Evolutionary conservation across 2,113 vertebrate genomes (phyloP).

Genomic region (Podilymbus podiceps): DNA sequence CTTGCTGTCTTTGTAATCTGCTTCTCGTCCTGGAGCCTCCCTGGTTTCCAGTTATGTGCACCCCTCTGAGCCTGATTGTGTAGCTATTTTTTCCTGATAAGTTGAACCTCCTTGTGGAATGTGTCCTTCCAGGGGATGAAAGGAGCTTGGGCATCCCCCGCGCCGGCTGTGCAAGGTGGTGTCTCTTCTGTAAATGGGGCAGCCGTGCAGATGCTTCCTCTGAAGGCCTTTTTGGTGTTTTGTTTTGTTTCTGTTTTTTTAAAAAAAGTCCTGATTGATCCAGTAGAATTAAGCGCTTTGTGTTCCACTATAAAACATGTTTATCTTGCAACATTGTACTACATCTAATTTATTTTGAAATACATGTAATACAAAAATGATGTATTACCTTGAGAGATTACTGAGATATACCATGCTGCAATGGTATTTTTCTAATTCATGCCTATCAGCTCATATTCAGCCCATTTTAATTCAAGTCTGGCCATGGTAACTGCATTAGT

Average conservation of each 20-base stretch:
- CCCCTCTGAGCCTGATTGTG: background rate
- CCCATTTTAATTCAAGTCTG: background rate
- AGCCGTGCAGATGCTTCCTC: background rate
- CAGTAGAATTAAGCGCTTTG: background rate
- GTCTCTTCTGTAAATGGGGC: background rate
- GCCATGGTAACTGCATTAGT: background rate
- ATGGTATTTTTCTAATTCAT: background rate
- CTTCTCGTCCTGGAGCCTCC: background rate
- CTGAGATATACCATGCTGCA: background rate
- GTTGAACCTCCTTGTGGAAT: background rate
- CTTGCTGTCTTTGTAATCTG: background rate
- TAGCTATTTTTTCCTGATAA: background rate
- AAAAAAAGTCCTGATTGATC: background rate
- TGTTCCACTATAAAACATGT: background rate
- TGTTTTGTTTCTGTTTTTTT: no score
- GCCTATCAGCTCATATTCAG: background rate
- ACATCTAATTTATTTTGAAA: background rate
- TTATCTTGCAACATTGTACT: background rate
- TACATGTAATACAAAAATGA: background rate
- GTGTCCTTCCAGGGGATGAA: background rate
- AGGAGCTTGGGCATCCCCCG: background rate
- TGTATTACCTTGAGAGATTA: background rate
- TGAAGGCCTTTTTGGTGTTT: background rate
- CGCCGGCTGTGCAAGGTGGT: background rate
- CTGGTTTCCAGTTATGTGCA: background rate